Evolutionary conservation across 2,113 vertebrate species (phyloP), one percentile per base, ranked within the genome.

Genomic region (Peromyscus leucopus): DNA sequence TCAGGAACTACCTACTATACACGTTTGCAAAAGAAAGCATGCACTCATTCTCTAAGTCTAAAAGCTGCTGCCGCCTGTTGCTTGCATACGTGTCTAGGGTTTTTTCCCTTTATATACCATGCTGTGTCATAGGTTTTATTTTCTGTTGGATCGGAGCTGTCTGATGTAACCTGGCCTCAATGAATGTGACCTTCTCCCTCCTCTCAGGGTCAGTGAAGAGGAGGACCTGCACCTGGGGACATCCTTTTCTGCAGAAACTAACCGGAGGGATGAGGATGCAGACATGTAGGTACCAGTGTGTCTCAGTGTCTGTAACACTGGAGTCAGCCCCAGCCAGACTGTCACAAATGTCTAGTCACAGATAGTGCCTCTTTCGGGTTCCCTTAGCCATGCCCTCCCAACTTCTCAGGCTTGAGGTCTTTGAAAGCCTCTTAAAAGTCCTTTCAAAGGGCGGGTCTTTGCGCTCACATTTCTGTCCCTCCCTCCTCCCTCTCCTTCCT

Each of bases 221-320:
- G 99, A 99, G 2, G 99, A 99, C 55, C 99, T 99, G 63, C 99
- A 99, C 97, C 98, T 99, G 95, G 99, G 99, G 17, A 99, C 99
- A 0, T 99, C 99, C 0, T 99, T 99, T 97, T 99, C 99, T 0
- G 99, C 99, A 16, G 99, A 99, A 97, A 99, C 99, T 59, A 99
- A 99, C 98, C 98, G 99, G 97, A 98, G 99, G 96, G 99, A 99
- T 63, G 99, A 99, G 98, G 99, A 99, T 95, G 99, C 99, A 2
- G 99, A 99, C 98, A 99, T 99, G 99, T 99, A 98, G 75, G 99
- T 98, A 24, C 8, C 7, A 65, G 46, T 8, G 0, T 31, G 24
- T 5, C 21, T 7, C 17, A 22, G 51, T 1, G 11, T 87, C 19
- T 87, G 5, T 36, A 61, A 11, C 0, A 1, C 4, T 61, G 24